Conservation (phyloP, 2,797 vertebrate genomes). For the Psittacula echo region DNA sequence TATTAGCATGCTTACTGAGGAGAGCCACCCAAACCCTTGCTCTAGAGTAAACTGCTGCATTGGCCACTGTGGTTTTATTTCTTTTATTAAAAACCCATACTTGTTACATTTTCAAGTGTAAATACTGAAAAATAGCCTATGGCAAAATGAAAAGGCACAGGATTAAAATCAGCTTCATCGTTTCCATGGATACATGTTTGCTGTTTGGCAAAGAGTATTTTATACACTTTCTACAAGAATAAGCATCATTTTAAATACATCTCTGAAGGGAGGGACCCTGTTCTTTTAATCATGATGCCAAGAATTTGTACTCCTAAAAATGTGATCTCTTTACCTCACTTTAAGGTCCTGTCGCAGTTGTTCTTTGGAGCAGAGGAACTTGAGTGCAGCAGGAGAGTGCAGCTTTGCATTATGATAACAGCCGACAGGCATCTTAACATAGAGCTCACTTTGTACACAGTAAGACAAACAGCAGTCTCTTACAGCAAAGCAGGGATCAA, state of each 20-base stretch:
- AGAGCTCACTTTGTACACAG: neutral
- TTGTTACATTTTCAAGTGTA: slow-evolving; percentile 44
- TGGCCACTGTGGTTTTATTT: neutral
- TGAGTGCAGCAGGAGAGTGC: neutral
- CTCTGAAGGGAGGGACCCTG: slow-evolving; percentile 4
- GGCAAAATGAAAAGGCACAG: slow-evolving; percentile 61
- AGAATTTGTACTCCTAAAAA: neutral
- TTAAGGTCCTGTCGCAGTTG: neutral
- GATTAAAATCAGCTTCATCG: slow-evolving; percentile 38
- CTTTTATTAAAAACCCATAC: slow-evolving; percentile 60
- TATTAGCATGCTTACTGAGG: neutral
- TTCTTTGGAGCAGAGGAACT: slow-evolving; percentile 42
- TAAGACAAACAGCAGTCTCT: neutral
- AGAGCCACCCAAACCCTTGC: neutral
- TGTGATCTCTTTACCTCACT: neutral
- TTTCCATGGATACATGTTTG: slow-evolving; percentile 36
- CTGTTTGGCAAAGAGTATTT: slow-evolving; percentile 45
- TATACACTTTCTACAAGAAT: slow-evolving; percentile 53
- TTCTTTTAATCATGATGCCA: neutral
- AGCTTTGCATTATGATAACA: neutral
- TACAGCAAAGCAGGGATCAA: neutral
- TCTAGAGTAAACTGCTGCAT: neutral
- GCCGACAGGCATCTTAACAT: neutral
- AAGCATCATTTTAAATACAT: neutral
- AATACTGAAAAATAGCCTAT: slow-evolving; percentile 57